Conservation (phyloP, 2,797 vertebrate species). For the Leuciscus waleckii region DNA sequence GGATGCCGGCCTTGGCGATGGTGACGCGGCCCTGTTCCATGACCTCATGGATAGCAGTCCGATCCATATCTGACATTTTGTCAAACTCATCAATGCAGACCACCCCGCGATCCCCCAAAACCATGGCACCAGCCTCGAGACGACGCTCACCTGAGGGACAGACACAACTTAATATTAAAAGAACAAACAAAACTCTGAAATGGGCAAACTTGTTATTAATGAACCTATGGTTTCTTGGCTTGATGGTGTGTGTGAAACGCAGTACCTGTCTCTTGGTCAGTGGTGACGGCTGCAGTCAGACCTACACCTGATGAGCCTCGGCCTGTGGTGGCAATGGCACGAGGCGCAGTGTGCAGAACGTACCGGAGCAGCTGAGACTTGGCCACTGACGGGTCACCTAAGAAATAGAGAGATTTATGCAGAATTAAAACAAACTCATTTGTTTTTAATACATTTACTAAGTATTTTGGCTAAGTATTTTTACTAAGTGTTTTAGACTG, state of each 20-base stretch:
- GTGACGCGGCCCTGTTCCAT: constrained; percentile 98
- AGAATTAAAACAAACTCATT: background rate
- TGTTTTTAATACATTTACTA: too few species aligned
- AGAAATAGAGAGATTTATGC: background rate
- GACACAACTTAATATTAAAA: background rate
- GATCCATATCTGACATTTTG: constrained; percentile 98
- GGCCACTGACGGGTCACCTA: constrained; percentile 96
- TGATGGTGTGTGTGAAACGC: constrained; percentile 5
- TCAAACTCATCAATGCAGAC: constrained; percentile 99
- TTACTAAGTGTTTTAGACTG: background rate
- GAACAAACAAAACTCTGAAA: background rate
- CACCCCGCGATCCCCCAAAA: constrained; percentile 92
- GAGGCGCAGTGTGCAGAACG: constrained; percentile 89
- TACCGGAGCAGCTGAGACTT: constrained; percentile 97
- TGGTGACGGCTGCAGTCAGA: constrained; percentile 94
- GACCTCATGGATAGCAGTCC: constrained; percentile 98
- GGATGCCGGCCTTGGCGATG: constrained; percentile 97
- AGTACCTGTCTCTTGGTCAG: constrained; percentile 94
- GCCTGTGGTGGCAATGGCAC: constrained; percentile 94
- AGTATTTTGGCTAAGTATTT: background rate
- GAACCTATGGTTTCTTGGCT: background rate
- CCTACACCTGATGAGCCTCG: constrained; percentile 94
- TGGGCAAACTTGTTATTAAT: background rate
- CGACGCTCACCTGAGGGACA: constrained; percentile 85
- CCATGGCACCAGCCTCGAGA: constrained; percentile 96